A percentile compares a stretch with the other conserved stretches of the same genome.
phyloP scores from a whole-genome alignment of 2,888 invertebrate genomes.

The Cryptocephalus moraei region DNA sequence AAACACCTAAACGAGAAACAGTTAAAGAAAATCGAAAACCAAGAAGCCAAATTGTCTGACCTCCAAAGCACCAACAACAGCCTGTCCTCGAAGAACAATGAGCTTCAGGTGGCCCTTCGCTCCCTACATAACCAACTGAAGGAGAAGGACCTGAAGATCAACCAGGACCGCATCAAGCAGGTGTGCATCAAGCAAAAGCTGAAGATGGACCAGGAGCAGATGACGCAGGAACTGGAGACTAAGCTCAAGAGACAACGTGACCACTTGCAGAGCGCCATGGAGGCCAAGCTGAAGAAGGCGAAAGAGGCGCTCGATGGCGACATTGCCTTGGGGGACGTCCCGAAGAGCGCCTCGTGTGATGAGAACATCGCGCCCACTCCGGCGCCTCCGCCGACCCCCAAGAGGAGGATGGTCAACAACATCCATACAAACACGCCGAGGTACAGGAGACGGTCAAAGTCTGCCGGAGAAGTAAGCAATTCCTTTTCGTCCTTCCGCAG shows the following conservation, averaged over 20 bases:
- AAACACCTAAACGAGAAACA: conserved; percentile 47
- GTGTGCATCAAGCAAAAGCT: conserved; percentile 57
- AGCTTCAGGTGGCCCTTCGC: conserved; percentile 41
- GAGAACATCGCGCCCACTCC: conserved; percentile 7
- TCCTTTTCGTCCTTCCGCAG: neutral
- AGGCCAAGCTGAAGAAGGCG: conserved; percentile 45
- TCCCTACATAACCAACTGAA: conserved; percentile 36
- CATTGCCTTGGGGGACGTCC: conserved; percentile 7
- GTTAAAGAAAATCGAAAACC: conserved; percentile 51
- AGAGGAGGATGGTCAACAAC: neutral
- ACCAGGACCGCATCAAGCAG: conserved; percentile 53
- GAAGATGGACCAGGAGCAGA: conserved; percentile 64
- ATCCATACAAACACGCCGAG: conserved; percentile 1
- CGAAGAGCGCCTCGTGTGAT: neutral
- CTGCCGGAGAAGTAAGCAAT: conserved; percentile 8
- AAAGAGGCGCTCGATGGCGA: conserved; percentile 17
- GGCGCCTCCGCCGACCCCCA: neutral
- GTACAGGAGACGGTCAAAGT: conserved; percentile 7
- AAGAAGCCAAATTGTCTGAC: conserved; percentile 56
- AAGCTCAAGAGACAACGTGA: conserved; percentile 50
- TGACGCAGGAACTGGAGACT: conserved; percentile 57
- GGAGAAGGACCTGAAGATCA: conserved; percentile 53
- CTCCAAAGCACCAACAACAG: conserved; percentile 54
- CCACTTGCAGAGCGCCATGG: conserved; percentile 43
- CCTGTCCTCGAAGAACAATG: conserved; percentile 51